Evolutionary conservation across 2,888 invertebrate species (phyloP), one percentile per base, ranked within the genome.

Genomic region (Xestia c-nigrum): DNA sequence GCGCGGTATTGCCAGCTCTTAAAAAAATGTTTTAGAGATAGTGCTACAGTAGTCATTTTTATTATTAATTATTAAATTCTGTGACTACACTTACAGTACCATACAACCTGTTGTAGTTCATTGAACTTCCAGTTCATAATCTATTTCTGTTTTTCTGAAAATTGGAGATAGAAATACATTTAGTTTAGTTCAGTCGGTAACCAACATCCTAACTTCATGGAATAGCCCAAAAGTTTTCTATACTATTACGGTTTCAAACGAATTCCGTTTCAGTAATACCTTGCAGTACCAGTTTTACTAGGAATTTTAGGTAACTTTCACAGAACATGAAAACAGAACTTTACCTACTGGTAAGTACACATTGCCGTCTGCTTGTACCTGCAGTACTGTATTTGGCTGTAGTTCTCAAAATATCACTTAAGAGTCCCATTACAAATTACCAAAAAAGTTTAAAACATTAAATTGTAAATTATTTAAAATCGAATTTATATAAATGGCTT

Each of bases 231-330:
- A 76, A 43, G 40, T 65, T 63, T 72, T 59, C 12, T 50, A 14
- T 57, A 24, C 16, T 9, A 75, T 64, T n/a, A 50, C 9, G 47
- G 47, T 55, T 75, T 55, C 31, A 46, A 76, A 52, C 67, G 46
- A n/a, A 40, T 61, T 52, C 50, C 52, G 50, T n/a, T 66, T n/a
- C 31, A 38, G 57, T n/a, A 43, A 61, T 52, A 43, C 43, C 40
- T 43, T 38, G 66, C n/a, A n/a, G n/a, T n/a, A n/a, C n/a, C n/a
- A n/a, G n/a, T 52, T 55, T 55, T 55, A 55, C 31, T 55, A n/a
- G 63, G 46, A 52, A 46, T 57, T 46, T 55, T 24, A 19, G 14
- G 4, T 19, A 72, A 72, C 40, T 72, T 61, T 61, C 16, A 5
- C 16, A 19, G 21, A 31, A 67, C 6, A 24, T 50, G 24, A 72